Evolutionary conservation across 2,797 vertebrate genomes (phyloP).

Genomic region (Mormyrus proboscirostris): DNA sequence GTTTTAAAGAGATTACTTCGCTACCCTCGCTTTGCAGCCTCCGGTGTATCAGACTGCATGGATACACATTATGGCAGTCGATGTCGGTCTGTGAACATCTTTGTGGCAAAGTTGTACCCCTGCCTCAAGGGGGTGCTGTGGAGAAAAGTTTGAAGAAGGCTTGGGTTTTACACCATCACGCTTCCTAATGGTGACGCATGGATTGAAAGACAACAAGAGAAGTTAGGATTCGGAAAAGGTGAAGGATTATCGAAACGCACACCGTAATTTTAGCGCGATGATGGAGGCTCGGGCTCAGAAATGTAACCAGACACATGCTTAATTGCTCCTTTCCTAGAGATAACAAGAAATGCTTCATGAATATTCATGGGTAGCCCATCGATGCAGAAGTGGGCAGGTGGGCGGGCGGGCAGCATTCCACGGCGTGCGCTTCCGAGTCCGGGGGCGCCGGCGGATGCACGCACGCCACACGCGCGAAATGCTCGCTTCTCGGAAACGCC

Average conservation of each 20-base stretch:
- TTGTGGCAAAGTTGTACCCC: neutral
- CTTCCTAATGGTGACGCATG: conserved; percentile 53
- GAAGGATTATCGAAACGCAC: conserved; percentile 50
- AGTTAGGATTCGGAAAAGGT: conserved; percentile 63
- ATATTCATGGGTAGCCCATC: neutral
- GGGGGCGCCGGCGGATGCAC: neutral
- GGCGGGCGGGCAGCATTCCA: neutral
- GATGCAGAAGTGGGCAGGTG: neutral
- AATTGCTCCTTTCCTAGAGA: conserved; percentile 1
- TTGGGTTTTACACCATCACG: conserved; percentile 39
- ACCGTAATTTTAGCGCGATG: neutral
- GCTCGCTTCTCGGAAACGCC: neutral
- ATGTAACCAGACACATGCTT: conserved; percentile 9
- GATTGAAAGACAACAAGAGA: conserved; percentile 61
- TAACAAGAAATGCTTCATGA: neutral
- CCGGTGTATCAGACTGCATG: conserved; percentile 41
- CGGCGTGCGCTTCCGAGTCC: neutral
- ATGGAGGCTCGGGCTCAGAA: neutral
- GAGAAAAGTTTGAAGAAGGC: neutral
- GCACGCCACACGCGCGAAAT: neutral
- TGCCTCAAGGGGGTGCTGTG: neutral
- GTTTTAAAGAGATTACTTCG: conserved; percentile 63
- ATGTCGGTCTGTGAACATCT: conserved; percentile 32
- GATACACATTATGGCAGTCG: conserved; percentile 48
- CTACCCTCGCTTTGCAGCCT: conserved; percentile 41